Conservation (phyloP, 2,113 vertebrate genomes). For the Pollimyrus isidori region DNA sequence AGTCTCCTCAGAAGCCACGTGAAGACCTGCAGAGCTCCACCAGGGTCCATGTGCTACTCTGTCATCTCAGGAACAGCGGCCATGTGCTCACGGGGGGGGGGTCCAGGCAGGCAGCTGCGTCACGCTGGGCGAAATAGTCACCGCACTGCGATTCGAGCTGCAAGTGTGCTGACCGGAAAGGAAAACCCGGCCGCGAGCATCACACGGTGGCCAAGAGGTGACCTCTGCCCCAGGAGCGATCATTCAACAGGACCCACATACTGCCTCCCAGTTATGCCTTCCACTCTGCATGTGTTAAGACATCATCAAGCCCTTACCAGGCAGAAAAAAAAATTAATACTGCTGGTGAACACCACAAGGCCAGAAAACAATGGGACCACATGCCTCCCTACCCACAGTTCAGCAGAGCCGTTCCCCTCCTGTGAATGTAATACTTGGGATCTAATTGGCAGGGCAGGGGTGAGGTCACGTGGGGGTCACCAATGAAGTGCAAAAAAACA, state of each 20-base stretch:
- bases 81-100: too few relatives aligned
- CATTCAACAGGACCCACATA: not conserved
- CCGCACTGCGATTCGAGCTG: not conserved
- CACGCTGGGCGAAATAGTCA: not conserved
- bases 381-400: not conserved
- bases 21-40: constrained; percentile 33
- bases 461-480: not conserved
- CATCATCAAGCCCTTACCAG: not conserved
- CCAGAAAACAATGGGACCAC: not conserved
- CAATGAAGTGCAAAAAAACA: not conserved
- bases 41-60: constrained; percentile 13
- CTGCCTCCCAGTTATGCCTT: not conserved
- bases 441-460: not conserved
- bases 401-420: not conserved
- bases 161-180: not conserved
- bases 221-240: not conserved
- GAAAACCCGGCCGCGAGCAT: not conserved
- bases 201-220: not conserved
- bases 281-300: not conserved
- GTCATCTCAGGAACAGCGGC: not conserved
- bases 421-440: not conserved
- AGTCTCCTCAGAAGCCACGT: constrained; percentile 35
- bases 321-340: not conserved
- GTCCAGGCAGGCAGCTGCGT: not conserved
- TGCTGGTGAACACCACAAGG: not conserved